Conservation (phyloP, 2,888 invertebrate genomes). For the Sinotaia quadrata region DNA sequence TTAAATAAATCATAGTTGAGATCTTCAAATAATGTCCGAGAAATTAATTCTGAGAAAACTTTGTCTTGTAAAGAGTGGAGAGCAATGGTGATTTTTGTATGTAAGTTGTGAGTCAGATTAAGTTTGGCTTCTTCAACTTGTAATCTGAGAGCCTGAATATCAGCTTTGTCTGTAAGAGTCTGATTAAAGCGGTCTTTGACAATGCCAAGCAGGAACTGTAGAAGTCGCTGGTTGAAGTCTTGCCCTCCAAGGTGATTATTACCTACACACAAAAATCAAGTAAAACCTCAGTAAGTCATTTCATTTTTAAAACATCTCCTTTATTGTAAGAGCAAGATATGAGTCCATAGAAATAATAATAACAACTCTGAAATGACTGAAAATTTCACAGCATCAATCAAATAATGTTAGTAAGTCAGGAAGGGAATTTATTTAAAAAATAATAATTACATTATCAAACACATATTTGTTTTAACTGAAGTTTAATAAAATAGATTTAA, state of each 20-base stretch:
- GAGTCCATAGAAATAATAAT: neutral
- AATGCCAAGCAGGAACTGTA: constrained; percentile 61
- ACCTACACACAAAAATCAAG: constrained; percentile 58
- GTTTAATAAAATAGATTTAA: too few relatives aligned
- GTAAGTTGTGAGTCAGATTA: constrained; percentile 61
- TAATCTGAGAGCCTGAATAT: constrained; percentile 71
- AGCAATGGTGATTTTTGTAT: constrained; percentile 59
- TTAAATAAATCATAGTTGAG: constrained; percentile 73
- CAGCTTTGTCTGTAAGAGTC: constrained; percentile 69
- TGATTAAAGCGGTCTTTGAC: constrained; percentile 62
- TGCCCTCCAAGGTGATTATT: constrained; percentile 75
- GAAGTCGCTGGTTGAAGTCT: constrained; percentile 74
- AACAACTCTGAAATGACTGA: neutral
- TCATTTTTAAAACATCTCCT: too few relatives aligned
- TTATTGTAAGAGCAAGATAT: neutral
- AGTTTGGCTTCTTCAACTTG: constrained; percentile 73
- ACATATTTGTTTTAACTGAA: too few relatives aligned
- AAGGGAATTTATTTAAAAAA: too few relatives aligned
- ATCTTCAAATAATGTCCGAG: constrained; percentile 72
- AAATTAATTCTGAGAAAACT: constrained; percentile 62
- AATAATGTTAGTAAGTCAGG: too few relatives aligned
- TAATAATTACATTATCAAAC: too few relatives aligned
- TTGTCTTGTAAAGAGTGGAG: constrained; percentile 64
- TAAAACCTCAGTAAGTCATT: too few relatives aligned
- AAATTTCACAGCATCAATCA: too few relatives aligned